A percentile compares a stretch with the other conserved stretches of the same genome.
phyloP scores from a whole-genome alignment of 64 coral and sea anemone species.

The Cladopsammia gracilis region DNA sequence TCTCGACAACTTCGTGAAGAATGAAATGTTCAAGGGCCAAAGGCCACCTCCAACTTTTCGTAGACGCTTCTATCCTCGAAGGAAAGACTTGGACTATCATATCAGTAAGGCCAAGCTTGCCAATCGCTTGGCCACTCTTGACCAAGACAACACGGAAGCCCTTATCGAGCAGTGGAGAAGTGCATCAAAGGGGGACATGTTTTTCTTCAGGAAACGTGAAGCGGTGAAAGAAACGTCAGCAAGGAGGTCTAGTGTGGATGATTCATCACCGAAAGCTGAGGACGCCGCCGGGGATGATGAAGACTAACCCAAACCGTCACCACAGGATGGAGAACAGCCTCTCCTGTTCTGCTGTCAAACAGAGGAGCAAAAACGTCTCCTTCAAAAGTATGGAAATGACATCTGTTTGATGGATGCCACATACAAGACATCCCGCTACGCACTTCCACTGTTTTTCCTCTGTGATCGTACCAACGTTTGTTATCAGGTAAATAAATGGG shows the following conservation, averaged over 20 bases:
- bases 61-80: conserved; percentile 37
- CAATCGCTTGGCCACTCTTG: conserved; percentile 20
- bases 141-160: conserved; percentile 40
- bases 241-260: no score
- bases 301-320: no score
- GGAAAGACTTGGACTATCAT: conserved; percentile 30
- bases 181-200: no score
- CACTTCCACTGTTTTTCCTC: conserved; percentile 19
- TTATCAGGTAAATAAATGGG: no score
- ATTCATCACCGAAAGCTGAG: no score
- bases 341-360: conserved; percentile 12
- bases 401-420: conserved; percentile 48
- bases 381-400: no score
- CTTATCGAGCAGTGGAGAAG: no score
- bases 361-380: background rate
- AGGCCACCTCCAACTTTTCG: conserved; percentile 1
- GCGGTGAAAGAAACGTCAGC: no score
- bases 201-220: no score
- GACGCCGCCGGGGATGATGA: no score
- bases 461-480: conserved; percentile 1
- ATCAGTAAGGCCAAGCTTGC: background rate
- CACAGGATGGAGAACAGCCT: no score
- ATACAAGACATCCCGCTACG: no score
- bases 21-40: conserved; percentile 5
- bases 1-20: conserved; percentile 18